These are phyloP conservation scores for Dermochelys coriacea DNA, from an alignment of 2,797 vertebrate genomes.

Conservation along the genomic window DNA sequence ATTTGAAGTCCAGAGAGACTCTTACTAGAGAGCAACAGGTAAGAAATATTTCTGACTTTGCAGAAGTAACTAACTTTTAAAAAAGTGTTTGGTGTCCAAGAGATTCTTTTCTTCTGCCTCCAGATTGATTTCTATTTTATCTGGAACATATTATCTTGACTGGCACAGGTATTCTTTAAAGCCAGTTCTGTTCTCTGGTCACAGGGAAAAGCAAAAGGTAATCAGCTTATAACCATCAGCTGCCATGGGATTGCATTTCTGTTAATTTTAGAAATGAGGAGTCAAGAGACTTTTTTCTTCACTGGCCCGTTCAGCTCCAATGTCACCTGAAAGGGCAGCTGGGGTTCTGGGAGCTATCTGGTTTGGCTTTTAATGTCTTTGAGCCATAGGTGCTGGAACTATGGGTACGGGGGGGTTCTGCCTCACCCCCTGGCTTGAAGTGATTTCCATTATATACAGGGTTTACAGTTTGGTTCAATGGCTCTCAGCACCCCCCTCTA, in stretches of 20 bases:
- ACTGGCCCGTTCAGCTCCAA: not conserved
- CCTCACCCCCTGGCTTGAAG: no score
- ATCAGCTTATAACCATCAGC: not conserved
- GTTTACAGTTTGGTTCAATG: no score
- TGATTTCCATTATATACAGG: no score
- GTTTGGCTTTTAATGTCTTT: not conserved
- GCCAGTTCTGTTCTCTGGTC: not conserved
- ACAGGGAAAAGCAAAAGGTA: not conserved
- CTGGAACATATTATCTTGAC: not conserved
- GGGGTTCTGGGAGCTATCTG: not conserved
- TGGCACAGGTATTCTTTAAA: not conserved
- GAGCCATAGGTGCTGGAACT: not conserved
- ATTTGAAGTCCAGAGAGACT: constrained; percentile 63
- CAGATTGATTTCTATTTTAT: rapidly evolving
- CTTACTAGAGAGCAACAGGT: constrained; percentile 10
- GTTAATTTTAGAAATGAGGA: not conserved
- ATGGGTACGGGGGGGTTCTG: no score
- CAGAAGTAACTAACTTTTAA: constrained; percentile 10
- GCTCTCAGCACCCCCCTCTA: no score
- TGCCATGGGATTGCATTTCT: not conserved
- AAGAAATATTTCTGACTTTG: constrained; percentile 51
- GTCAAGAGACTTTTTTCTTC: not conserved
- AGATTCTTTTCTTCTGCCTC: not conserved
- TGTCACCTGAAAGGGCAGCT: not conserved
- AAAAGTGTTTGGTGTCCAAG: constrained; percentile 31